Evolutionary conservation across 2,113 vertebrate species (phyloP), one percentile per base, ranked within the genome.

Genomic region (Psittacula cyanocephala): DNA sequence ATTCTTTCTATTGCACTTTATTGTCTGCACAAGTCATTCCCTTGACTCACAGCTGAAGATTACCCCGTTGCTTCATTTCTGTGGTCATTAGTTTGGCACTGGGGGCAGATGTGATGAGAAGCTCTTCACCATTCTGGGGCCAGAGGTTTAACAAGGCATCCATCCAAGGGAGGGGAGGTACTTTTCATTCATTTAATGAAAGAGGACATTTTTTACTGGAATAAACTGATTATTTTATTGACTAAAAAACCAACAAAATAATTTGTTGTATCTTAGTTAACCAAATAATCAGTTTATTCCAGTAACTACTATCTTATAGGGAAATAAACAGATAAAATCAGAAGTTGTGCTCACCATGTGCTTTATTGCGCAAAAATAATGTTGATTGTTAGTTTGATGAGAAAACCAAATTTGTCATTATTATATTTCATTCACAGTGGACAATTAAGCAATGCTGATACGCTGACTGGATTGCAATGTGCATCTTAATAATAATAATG

Each of bases 131-230:
- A 20, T 86, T 46, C 81, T 7, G 33, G 83, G 78, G 75, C 65
- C 87, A 65, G 68, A 96, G 75, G 89, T 95, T 96, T 91, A 90
- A 93, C 44, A 37, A 95, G 80, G 44, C 63, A 90, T 89, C 92
- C 76, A 41, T 90, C 94, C 93, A 88, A 79, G 85, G 91, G 89
- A 95, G 74, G 28, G 16, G 47, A 86, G 87, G 23, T 67, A 64
- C 81, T 96, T 95, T 65, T 74, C 95, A 95, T 88, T 96, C 94
- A 97, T 95, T 93, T 79, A 91, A 95, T 95, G 93, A 90, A 85
- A 80, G 55, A 53, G 41, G 94, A 67, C 53, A n/a, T 62, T 87
- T 88, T 91, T 77, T 83, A 55, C 74, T 29, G 85, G 70, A 83
- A 88, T 83, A 53, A 91, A 91, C 88, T 39, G 33, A 67, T 65